Evolutionary conservation across 2,888 invertebrate genomes (phyloP), one percentile per base, ranked within the genome.

Genomic region (Sericinus montela): DNA sequence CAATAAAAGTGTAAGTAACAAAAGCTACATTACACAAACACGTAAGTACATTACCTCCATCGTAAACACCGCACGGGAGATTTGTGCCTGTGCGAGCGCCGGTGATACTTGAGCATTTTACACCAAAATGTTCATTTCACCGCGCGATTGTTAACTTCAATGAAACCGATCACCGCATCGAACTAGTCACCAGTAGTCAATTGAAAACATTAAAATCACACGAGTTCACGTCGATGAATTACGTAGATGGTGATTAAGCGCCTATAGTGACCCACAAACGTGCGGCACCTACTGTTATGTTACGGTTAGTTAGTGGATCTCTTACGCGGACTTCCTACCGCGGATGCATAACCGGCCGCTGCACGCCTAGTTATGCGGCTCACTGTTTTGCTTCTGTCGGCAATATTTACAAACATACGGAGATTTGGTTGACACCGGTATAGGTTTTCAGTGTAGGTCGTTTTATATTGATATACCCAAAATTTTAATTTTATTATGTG

Each of bases 61-160:
- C 80, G 71, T 61, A 89, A 75, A 62, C 89, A 89, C 65, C 80
- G 84, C 56, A 89, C 89, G 11, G 88, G 87, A 36, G 87, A 86
- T 61, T 89, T 89, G 70, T 89, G 82, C 60, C 86, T 85, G 68
- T 87, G 88, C 43, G 86, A 86, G 55, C 89, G 85, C 60, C 88
- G 86, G 75, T 89, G 88, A 86, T 86, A 87, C 75, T 85, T 89
- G 80, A 89, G 88, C 89, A 89, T 89, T 86, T 87, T 86, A 76
- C 64, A 68, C 57, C 66, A 87, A 87, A 87, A 86, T 82, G 84
- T 69, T 78, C 86, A 87, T 86, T 85, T 86, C 87, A 82, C 72
- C 82, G 39, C 16, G 10, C 54, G 51, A 56, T 52, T 62, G 55
- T 56, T 53, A 54, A 59, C 59, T 60, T 70, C 65, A 64, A 53